Conservation (phyloP, 92 coral and sea anemone species). For the Actinostola sp. region DNA sequence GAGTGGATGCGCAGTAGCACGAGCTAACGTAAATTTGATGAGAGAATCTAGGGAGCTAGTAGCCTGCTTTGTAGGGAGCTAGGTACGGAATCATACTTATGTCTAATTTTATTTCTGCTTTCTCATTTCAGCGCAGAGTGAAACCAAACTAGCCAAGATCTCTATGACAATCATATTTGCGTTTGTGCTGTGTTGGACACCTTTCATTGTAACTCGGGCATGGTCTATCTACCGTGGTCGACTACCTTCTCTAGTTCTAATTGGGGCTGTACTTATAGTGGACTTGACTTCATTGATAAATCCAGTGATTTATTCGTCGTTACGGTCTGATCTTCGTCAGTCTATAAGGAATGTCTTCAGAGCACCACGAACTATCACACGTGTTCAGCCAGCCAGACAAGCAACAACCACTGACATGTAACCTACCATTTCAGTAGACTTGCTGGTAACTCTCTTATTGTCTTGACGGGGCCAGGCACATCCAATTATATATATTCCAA, state of each 20-base stretch:
- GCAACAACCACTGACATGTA: neutral
- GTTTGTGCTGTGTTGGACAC: slow-evolving; percentile 54
- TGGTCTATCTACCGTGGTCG: slow-evolving; percentile 28
- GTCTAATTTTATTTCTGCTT: neutral
- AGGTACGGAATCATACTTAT: too few relatives aligned
- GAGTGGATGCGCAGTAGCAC: too few relatives aligned
- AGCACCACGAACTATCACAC: neutral
- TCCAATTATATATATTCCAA: too few relatives aligned
- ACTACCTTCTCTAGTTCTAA: slow-evolving; percentile 35
- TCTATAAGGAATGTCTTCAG: slow-evolving; percentile 14
- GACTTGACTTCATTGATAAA: slow-evolving; percentile 49
- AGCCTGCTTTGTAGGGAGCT: too few relatives aligned
- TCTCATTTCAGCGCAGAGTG: slow-evolving; percentile 50
- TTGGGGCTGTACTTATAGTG: slow-evolving; percentile 28
- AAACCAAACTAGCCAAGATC: slow-evolving; percentile 49
- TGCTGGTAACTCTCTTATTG: too few relatives aligned
- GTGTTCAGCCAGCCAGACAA: slow-evolving; percentile 1
- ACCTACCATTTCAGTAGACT: neutral
- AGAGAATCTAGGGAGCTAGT: too few relatives aligned
- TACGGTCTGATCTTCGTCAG: slow-evolving; percentile 23
- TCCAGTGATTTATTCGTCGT: slow-evolving; percentile 38
- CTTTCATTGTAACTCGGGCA: slow-evolving; percentile 47
- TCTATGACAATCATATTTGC: slow-evolving; percentile 34
- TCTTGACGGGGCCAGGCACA: too few relatives aligned
- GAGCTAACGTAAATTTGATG: too few relatives aligned